Evolutionary conservation across 2,888 invertebrate species (phyloP).

Genomic region (Lissonota sp.): DNA sequence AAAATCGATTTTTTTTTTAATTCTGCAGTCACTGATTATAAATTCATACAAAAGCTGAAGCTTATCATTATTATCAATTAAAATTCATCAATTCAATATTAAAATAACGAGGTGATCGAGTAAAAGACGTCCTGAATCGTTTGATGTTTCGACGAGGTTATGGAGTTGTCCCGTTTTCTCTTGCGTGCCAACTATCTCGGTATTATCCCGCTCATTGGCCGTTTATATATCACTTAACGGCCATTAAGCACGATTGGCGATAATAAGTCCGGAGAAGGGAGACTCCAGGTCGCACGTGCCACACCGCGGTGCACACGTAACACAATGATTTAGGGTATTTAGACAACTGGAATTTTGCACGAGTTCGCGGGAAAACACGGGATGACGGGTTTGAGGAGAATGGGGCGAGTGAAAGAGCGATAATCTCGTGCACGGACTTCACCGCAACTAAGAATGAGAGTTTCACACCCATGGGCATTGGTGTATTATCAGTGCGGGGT

Average conservation of each 20-base stretch:
- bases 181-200: too few species aligned
- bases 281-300: constrained; percentile 54
- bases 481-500: constrained; percentile 3
- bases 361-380: constrained; percentile 33
- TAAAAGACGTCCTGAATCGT: too few species aligned
- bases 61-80: too few species aligned
- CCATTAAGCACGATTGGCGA: constrained; percentile 45
- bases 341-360: constrained; percentile 56
- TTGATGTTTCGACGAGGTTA: too few species aligned
- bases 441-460: constrained; percentile 8
- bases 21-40: too few species aligned
- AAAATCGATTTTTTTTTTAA: too few species aligned
- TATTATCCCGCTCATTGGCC: constrained; percentile 41
- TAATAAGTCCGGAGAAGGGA: constrained; percentile 13
- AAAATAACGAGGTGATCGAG: too few species aligned
- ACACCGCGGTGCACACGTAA: constrained; percentile 27
- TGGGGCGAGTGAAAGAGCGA: constrained; percentile 19
- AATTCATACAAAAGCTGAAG: too few species aligned
- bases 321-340: constrained; percentile 54
- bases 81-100: too few species aligned
- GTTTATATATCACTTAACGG: constrained; percentile 58
- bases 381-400: constrained; percentile 9
- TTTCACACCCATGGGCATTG: constrained; percentile 47
- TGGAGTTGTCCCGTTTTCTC: too few species aligned
- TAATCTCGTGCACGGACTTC: constrained; percentile 34